Conservation (phyloP, 2,113 vertebrate species). For the Poeciliopsis occidentalis region DNA sequence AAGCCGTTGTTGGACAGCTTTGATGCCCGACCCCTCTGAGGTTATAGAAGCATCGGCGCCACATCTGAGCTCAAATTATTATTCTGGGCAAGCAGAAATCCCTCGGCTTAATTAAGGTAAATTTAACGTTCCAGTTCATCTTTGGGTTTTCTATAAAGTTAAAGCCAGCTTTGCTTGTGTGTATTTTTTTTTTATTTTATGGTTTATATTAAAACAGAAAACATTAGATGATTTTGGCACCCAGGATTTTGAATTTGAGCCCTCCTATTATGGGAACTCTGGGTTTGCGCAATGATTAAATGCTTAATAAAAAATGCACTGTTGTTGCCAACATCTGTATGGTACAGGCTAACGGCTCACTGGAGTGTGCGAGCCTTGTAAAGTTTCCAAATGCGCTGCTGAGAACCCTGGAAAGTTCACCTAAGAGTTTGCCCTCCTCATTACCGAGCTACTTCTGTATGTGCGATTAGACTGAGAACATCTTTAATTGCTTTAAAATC, state of each 20-base stretch:
- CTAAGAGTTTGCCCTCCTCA: slow-evolving; percentile 98
- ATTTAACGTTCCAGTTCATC: slow-evolving; percentile 78
- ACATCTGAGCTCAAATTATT: slow-evolving; percentile 76
- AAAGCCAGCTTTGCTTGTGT: slow-evolving; percentile 77
- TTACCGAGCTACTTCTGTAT: slow-evolving; percentile 97
- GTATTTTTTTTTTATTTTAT: slow-evolving; percentile 75
- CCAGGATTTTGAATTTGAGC: slow-evolving; percentile 77
- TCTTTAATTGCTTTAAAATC: slow-evolving; percentile 99
- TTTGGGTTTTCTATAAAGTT: slow-evolving; percentile 78
- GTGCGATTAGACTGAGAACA: slow-evolving; percentile 99
- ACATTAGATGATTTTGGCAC: slow-evolving; percentile 81
- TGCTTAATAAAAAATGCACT: slow-evolving; percentile 86
- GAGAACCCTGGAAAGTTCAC: slow-evolving; percentile 99
- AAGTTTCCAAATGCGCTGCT: slow-evolving; percentile 97
- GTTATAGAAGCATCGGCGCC: slow-evolving; percentile 61
- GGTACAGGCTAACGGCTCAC: slow-evolving; percentile 96
- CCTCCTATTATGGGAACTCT: slow-evolving; percentile 82
- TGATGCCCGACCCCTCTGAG: slow-evolving; percentile 64
- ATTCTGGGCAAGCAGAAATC: slow-evolving; percentile 76
- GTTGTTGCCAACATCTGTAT: slow-evolving; percentile 95
- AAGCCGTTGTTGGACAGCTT: slow-evolving; percentile 53
- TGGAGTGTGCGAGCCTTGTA: slow-evolving; percentile 98
- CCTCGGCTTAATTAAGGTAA: slow-evolving; percentile 82
- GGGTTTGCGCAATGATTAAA: slow-evolving; percentile 85
- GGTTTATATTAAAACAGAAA: slow-evolving; percentile 83